Evolutionary conservation across 2,113 vertebrate species (phyloP).

Genomic region (Coptodon bakossiorum): DNA sequence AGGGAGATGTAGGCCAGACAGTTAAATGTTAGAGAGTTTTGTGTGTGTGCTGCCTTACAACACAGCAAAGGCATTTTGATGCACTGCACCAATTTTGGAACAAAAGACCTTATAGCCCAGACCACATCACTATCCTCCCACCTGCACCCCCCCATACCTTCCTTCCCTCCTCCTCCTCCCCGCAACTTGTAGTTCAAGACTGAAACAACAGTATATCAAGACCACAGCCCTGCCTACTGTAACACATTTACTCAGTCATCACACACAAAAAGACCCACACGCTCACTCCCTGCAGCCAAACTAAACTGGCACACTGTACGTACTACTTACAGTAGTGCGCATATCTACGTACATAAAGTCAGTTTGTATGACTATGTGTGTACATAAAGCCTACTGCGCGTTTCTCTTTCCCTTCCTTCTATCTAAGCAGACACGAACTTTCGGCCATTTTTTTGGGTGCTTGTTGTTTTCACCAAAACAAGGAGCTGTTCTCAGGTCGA

Average conservation of each 20-base stretch:
- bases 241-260: neutral
- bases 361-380: neutral
- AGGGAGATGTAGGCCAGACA: conserved; percentile 26
- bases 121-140: conserved; percentile 61
- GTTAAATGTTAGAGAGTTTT: neutral
- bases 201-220: conserved; percentile 8
- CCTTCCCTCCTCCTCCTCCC: neutral
- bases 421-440: conserved; percentile 15
- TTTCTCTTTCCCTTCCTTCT: neutral
- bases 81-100: conserved; percentile 72
- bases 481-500: conserved; percentile 55
- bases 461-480: conserved; percentile 13
- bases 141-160: conserved; percentile 10
- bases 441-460: conserved; percentile 52
- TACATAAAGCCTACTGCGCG: neutral
- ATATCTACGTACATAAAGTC: neutral
- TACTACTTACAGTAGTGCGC: neutral
- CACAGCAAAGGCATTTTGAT: conserved; percentile 58
- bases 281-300: neutral
- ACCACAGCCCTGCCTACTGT: neutral
- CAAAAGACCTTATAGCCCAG: conserved; percentile 62
- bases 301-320: neutral
- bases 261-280: neutral
- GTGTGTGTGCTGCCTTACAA: conserved; percentile 14
- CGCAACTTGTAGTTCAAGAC: conserved; percentile 26